Conservation (phyloP, 2,113 vertebrate genomes). For the Progne subis region DNA sequence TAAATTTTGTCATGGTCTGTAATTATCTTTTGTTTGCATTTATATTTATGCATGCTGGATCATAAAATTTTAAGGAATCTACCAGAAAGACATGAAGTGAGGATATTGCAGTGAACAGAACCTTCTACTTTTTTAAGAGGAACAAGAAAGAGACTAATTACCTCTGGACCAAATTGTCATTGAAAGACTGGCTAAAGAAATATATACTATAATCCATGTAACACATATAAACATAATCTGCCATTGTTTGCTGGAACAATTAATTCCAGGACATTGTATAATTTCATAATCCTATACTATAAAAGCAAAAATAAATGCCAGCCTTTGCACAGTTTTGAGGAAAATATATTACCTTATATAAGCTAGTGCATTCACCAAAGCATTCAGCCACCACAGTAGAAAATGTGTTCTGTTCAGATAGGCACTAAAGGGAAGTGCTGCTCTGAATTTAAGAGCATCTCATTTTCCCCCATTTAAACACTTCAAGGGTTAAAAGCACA, state of each 20-base stretch:
- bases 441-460: not conserved
- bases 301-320: not conserved
- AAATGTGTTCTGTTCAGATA: not conserved
- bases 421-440: not conserved
- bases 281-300: not conserved
- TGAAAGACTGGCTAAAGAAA: not conserved
- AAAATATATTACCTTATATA: not conserved
- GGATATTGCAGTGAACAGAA: not conserved
- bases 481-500: conserved; percentile 44
- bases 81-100: conserved; percentile 40
- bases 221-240: not conserved
- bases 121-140: not conserved
- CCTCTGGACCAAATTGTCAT: not conserved
- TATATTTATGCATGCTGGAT: not conserved
- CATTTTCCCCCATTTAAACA: not conserved
- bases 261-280: not conserved
- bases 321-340: not conserved
- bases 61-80: not conserved
- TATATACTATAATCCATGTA: not conserved
- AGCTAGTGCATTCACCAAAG: not conserved
- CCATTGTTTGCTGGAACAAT: not conserved
- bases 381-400: not conserved
- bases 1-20: not conserved
- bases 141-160: not conserved
- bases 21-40: not conserved